Evolutionary conservation across 1,140 invertebrate species (phyloP), one percentile per base, ranked within the genome.

Genomic region (Cotesia chilonis): DNA sequence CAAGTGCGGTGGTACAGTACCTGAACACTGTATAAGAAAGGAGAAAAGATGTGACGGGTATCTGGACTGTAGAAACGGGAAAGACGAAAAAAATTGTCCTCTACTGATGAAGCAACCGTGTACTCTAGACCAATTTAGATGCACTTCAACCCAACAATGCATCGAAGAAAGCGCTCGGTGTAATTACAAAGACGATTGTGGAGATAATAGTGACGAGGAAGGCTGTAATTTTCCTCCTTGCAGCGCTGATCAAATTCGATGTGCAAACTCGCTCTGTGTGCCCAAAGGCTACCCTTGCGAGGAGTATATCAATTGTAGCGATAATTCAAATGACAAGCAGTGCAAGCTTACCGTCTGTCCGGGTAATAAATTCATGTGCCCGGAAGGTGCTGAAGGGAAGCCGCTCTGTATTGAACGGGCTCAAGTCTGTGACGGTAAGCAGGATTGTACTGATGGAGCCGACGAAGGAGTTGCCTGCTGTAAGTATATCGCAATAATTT

Each of bases 191-290:
- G 92, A 95, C 82, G 95, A 97, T 81, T 97, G 95, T 79, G 93
- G 91, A 4, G 96, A 97, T 82, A 95, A 94, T 80, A 94, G 93
- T 6, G 96, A 97, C 83, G 96, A 98, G 84, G 90, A 91, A 76
- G 91, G 90, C 70, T 96, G 94, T 89, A 93, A 92, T 87, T 98
- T 98, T 82, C 94, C 94, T 1, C 89, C 93, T 0, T 99, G 98
- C 85, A 92, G 95, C 77, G 91, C 91, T 61, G 94, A 94, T 6
- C 95, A 98, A 87, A 99, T 98, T 84, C 90, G 94, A 28, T 99
- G 98, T 87, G 92, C 92, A 52, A 98, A 98, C 84, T 94, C 95
- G 4, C 88, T 97, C 12, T 99, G 98, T 85, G 96, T 99, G 68
- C 95, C 96, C 0, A 89, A 90, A 9, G 91, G 90, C 36, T 95